phyloP scores from a whole-genome alignment of 1,140 invertebrate species.

The Geopemphigus sp. region DNA sequence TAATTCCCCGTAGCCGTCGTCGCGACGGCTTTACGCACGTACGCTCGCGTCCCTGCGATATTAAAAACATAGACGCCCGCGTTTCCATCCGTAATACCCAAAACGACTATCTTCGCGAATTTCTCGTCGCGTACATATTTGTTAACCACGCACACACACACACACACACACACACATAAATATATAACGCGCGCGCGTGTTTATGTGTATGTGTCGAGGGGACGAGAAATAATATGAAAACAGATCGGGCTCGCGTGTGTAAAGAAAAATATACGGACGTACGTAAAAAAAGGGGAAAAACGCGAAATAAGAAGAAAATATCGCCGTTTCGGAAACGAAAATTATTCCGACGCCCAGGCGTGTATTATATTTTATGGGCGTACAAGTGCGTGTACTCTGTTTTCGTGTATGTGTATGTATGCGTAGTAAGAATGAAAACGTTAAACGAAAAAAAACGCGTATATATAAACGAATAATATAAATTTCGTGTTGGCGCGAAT shows the following conservation, averaged over 20 bases:
- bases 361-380: no score
- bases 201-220: background rate
- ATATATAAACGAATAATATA: no score
- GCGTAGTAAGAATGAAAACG: background rate
- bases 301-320: background rate
- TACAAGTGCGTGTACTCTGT: no score
- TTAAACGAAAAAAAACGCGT: background rate
- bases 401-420: no score
- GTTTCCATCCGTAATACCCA: background rate
- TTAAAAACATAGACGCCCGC: conserved; percentile 20
- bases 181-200: background rate
- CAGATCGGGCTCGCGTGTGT: background rate
- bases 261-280: background rate
- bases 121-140: background rate
- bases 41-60: background rate
- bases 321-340: background rate
- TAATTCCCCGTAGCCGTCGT: background rate
- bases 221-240: background rate
- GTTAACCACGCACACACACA: background rate
- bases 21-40: background rate
- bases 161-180: background rate
- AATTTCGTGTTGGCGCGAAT: no score
- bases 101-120: conserved; percentile 6
- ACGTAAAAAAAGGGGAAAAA: background rate
- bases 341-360: background rate